Base-by-base conservation (phyloP, 1,140 invertebrate genomes). In the Aphelinus certus region DNA sequence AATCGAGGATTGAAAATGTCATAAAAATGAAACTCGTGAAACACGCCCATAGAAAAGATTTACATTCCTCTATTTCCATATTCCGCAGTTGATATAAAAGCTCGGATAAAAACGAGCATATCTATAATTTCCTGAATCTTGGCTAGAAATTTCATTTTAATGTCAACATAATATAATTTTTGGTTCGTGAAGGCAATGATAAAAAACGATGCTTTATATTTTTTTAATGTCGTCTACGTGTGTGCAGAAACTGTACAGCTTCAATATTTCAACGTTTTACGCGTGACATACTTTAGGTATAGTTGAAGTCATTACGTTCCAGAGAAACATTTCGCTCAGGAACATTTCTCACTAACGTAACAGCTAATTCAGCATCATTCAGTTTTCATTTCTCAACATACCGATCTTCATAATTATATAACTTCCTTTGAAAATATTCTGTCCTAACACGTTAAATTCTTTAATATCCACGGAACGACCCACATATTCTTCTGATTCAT, bases 401-500 rank as follows among this genome's bases (percentile, higher is more conserved):
- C 72, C 58, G 64, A 74, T 76, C 63, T 70, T 76, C 76, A 76
- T 63, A 79, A 79, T 81, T 65, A 73, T 81, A 79, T 75, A 81
- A 81, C 26, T 26, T 26, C 26, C 26, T 26, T 26, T 26, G 26
- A 26, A 26, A 26, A 26, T 26, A 26, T 26, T 26, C 26, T 26
- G 26, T 26, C 26, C 26, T 26, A 26, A 26, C 26, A 26, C 26
- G 26, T 26, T 26, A 26, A 26, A 26, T 26, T 26, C 26, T 26
- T 26, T 26, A 26, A 26, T 26, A 26, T 26, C 26, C 26, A 26
- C 26, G 26, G 26, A 26, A 26, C 26, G 26, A 26, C 26, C 26
- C 26, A 26, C 26, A 26, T 26, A 26, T 26, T 26, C 26, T 26
- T 26, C 26, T 26, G 26, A 26, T 26, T 26, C 26, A 26, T 26